Evolutionary conservation across 2,113 vertebrate species (phyloP), one percentile per base, ranked within the genome.

Genomic region (Paradoxurus hermaphroditus): DNA sequence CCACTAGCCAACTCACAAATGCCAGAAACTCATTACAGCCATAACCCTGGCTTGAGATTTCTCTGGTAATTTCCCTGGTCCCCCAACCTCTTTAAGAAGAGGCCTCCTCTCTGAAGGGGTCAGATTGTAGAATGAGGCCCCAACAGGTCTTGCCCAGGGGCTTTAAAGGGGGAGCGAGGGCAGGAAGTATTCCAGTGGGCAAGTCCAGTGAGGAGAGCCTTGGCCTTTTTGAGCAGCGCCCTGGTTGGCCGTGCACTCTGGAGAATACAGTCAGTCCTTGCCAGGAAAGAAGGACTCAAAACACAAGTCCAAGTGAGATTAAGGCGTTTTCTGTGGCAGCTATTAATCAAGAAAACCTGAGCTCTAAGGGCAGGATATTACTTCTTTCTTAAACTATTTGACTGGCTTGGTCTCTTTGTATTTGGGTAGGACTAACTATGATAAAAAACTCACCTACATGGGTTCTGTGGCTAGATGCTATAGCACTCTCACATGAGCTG

Each of bases 311-410:
- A 36, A 78, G 41, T 29, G 27, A 75, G 53, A 73, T 56, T 27
- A 16, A 82, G 59, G 39, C 5, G 0, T 77, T 75, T 73, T 84
- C 84, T 89, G 75, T 86, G 86, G 56, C 65, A 78, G 49, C 90
- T 90, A 36, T 89, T 91, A 63, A 62, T 93, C 11, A 95, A 81
- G 90, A 79, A 94, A 97, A 68, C 46, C 59, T 86, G 51, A 81
- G 29, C 12, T 4, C 36, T 27, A 44, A 59, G 23, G 53, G 21
- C 34, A 49, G 85, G 88, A 11, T 49, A 27, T 87, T 67, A 72
- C 39, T 81, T 87, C 44, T 65, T 97, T 85, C 86, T 56, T 68
- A 65, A 59, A 63, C 46, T n/a, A 7, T 70, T 29, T 70, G 49
- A 56, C 44, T 92, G 16, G 11, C 46, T 41, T 70, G 10, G 29